Conservation (phyloP, 2,113 vertebrate species). For the Scartelaos histophorus region DNA sequence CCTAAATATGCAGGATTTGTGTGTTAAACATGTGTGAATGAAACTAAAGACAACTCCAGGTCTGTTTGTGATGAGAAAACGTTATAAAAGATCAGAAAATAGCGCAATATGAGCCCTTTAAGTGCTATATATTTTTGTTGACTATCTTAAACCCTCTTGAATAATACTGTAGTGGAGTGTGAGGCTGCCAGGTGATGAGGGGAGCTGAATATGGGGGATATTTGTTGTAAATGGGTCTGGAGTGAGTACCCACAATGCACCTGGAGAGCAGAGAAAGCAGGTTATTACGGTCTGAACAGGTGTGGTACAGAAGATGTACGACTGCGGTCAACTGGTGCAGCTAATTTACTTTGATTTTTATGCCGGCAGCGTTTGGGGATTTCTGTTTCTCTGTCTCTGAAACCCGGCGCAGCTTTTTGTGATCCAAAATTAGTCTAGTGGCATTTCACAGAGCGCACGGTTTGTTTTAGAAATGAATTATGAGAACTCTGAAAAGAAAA, state of each 20-base stretch:
- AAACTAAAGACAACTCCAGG: no score
- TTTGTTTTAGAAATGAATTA: conserved; percentile 3
- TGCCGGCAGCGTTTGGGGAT: conserved; percentile 24
- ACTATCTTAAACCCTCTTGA: neutral
- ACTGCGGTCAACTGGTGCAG: conserved; percentile 27
- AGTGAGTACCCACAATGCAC: conserved; percentile 54
- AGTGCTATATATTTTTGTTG: neutral
- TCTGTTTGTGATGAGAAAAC: no score
- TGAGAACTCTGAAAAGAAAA: neutral
- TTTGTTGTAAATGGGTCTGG: conserved; percentile 57
- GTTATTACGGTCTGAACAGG: conserved; percentile 59
- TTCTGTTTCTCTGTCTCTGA: neutral
- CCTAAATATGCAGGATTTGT: no score
- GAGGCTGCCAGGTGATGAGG: conserved; percentile 9
- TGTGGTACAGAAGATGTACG: conserved; percentile 52
- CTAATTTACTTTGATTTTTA: conserved; percentile 33
- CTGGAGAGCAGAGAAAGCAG: conserved; percentile 53
- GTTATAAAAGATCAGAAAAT: no score
- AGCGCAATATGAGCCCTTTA: neutral
- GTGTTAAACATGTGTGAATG: no score
- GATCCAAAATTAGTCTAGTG: conserved; percentile 15
- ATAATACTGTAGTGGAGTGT: neutral
- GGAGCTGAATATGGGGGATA: conserved; percentile 28
- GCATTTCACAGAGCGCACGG: conserved; percentile 11
- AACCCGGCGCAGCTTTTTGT: neutral